These are phyloP conservation scores for Drosophila ananassae DNA, from an alignment of 1,140 invertebrate genomes.

Conservation along the genomic window DNA sequence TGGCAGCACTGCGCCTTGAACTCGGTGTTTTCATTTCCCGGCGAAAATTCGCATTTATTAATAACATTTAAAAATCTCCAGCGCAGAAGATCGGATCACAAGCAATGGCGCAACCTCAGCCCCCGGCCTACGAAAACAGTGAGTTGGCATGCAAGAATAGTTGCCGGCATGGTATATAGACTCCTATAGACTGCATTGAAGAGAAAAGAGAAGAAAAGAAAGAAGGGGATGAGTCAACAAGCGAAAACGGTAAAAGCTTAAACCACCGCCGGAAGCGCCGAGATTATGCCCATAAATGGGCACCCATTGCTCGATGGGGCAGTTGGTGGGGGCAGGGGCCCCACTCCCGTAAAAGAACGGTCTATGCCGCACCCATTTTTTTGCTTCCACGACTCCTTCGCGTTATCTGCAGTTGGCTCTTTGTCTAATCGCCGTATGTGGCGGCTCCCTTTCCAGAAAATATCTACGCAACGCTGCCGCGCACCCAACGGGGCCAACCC, in stretches of 20 bases:
- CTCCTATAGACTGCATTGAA: not conserved
- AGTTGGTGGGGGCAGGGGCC: not conserved
- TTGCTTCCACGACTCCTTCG: slow-evolving; percentile 4
- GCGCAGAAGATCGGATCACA: slow-evolving; percentile 26
- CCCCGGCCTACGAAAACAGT: slow-evolving; percentile 82
- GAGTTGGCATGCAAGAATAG: slow-evolving; percentile 50
- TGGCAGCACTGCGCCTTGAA: slow-evolving; percentile 17
- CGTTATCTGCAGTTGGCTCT: slow-evolving; percentile 13
- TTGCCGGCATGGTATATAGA: slow-evolving; percentile 21
- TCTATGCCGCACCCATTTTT: slow-evolving; percentile 63
- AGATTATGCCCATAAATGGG: slow-evolving; percentile 76
- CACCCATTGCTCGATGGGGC: slow-evolving; percentile 22
- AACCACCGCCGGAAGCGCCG: slow-evolving; percentile 59
- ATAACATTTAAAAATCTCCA: slow-evolving; percentile 25
- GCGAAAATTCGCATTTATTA: slow-evolving; percentile 45
- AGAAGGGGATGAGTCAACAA: slow-evolving; percentile 69
- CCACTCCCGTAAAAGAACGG: slow-evolving; percentile 13
- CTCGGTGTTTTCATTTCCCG: slow-evolving; percentile 53
- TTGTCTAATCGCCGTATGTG: slow-evolving; percentile 56
- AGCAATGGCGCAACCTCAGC: slow-evolving; percentile 77
- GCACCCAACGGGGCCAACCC: slow-evolving; percentile 95
- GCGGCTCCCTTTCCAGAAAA: slow-evolving; percentile 87
- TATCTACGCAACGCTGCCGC: slow-evolving; percentile 96
- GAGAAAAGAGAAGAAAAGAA: slow-evolving; percentile 10
- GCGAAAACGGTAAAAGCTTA: slow-evolving; percentile 67